These are phyloP conservation scores for Nasonia oneida DNA, from an alignment of 2,888 invertebrate species.

Conservation along the genomic window DNA sequence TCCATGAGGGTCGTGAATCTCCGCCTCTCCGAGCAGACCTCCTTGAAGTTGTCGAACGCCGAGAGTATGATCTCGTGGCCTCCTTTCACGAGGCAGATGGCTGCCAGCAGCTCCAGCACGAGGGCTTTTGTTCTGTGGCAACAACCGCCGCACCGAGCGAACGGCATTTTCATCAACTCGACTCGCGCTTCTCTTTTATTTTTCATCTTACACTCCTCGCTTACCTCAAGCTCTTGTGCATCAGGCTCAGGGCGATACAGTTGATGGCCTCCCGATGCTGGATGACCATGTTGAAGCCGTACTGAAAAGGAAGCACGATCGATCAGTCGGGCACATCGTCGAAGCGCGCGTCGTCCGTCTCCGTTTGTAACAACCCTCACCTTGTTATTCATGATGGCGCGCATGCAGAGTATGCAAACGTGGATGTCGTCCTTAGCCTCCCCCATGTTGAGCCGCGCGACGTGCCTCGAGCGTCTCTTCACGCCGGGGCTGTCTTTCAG, in stretches of 20 bases:
- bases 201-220: no score
- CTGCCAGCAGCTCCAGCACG: slow-evolving; percentile 97
- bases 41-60: slow-evolving; percentile 99
- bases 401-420: slow-evolving; percentile 98
- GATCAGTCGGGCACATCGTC: no score
- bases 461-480: slow-evolving; percentile 89
- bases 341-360: no score
- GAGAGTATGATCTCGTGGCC: slow-evolving; percentile 99
- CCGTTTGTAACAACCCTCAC: slow-evolving; percentile 75
- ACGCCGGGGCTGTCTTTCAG: slow-evolving; percentile 86
- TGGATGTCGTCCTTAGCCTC: slow-evolving; percentile 99
- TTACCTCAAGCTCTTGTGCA: slow-evolving; percentile 94
- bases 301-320: slow-evolving; percentile 82
- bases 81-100: slow-evolving; percentile 98
- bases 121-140: slow-evolving; percentile 93
- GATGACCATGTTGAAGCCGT: slow-evolving; percentile 99
- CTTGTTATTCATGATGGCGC: slow-evolving; percentile 99
- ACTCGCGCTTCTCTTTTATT: no score
- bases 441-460: slow-evolving; percentile 95
- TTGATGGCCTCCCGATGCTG: slow-evolving; percentile 99
- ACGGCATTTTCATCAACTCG: neutral
- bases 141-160: neutral
- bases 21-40: slow-evolving; percentile 90
- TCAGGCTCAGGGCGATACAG: slow-evolving; percentile 97
- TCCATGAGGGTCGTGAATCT: slow-evolving; percentile 99